Evolutionary conservation across 2,888 invertebrate genomes (phyloP).

Genomic region (Pterostichus madidus): DNA sequence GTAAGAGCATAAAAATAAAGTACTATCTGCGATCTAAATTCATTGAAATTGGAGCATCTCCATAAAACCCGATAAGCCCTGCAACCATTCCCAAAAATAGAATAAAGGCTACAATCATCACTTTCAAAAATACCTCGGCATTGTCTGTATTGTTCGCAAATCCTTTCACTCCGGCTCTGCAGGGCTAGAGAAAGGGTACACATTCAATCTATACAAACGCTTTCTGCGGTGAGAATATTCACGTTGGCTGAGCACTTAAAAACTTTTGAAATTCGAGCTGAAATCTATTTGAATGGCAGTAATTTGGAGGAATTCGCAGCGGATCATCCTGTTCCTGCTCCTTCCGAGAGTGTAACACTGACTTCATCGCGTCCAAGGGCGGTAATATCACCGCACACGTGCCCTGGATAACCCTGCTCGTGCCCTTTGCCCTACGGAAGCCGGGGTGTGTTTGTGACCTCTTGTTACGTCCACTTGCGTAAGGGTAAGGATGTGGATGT

Average conservation of each 20-base stretch:
- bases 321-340: constrained; percentile 31
- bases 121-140: constrained; percentile 9
- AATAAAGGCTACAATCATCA: constrained; percentile 16
- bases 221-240: constrained; percentile 59
- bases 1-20: constrained; percentile 30
- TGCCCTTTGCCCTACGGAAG: constrained; percentile 26
- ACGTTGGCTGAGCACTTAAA: constrained; percentile 59
- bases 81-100: constrained; percentile 18
- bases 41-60: constrained; percentile 18
- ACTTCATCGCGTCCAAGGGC: constrained; percentile 29
- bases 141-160: constrained; percentile 26
- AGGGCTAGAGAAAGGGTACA: constrained; percentile 35
- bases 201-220: constrained; percentile 63
- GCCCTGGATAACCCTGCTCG: constrained; percentile 20
- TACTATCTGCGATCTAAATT: constrained; percentile 6
- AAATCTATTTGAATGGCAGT: constrained; percentile 65
- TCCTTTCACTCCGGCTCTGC: constrained; percentile 36
- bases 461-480: constrained; percentile 25
- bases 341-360: constrained; percentile 23
- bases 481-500: constrained; percentile 24
- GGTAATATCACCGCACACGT: constrained; percentile 22
- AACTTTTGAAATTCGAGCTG: constrained; percentile 61
- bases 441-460: constrained; percentile 19
- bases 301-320: constrained; percentile 49
- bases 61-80: constrained; percentile 23